phyloP scores from a whole-genome alignment of 2,888 invertebrate genomes.

The Acanthopleura granulata region DNA sequence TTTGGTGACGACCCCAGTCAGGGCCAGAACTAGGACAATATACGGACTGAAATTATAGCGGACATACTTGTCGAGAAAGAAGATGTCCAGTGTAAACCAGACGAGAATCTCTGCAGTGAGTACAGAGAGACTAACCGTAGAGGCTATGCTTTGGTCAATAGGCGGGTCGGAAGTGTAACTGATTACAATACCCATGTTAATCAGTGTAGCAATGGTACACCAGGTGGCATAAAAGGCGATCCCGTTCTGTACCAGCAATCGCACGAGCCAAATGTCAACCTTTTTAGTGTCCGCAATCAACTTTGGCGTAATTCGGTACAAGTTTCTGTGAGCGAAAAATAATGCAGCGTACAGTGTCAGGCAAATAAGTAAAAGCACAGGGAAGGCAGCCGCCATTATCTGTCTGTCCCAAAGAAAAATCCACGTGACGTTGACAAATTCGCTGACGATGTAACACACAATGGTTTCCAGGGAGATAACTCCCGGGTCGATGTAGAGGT shows the following conservation, averaged over 20 bases:
- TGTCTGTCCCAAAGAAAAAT: conserved; percentile 58
- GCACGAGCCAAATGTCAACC: conserved; percentile 56
- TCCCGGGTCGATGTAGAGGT: conserved; percentile 48
- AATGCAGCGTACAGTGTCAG: conserved; percentile 52
- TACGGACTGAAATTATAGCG: conserved; percentile 65
- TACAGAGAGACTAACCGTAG: conserved; percentile 49
- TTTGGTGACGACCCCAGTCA: conserved; percentile 52
- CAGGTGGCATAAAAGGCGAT: conserved; percentile 63
- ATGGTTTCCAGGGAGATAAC: conserved; percentile 45
- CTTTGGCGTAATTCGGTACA: conserved; percentile 40
- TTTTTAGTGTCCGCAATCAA: conserved; percentile 28
- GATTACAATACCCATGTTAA: conserved; percentile 60
- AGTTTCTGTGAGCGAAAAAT: conserved; percentile 42
- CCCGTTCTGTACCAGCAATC: conserved; percentile 61
- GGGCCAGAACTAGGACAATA: conserved; percentile 55
- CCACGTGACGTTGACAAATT: conserved; percentile 57
- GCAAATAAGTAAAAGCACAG: conserved; percentile 39
- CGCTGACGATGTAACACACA: conserved; percentile 46
- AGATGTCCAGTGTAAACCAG: conserved; percentile 57
- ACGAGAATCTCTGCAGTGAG: conserved; percentile 45
- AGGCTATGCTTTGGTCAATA: conserved; percentile 38
- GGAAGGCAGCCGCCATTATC: conserved; percentile 41
- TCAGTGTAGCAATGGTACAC: conserved; percentile 58
- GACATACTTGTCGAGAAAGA: conserved; percentile 54
- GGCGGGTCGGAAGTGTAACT: conserved; percentile 35